These are phyloP conservation scores for Corythornis madagascariensis DNA, from an alignment of 2,113 vertebrate species.

Conservation along the genomic window DNA sequence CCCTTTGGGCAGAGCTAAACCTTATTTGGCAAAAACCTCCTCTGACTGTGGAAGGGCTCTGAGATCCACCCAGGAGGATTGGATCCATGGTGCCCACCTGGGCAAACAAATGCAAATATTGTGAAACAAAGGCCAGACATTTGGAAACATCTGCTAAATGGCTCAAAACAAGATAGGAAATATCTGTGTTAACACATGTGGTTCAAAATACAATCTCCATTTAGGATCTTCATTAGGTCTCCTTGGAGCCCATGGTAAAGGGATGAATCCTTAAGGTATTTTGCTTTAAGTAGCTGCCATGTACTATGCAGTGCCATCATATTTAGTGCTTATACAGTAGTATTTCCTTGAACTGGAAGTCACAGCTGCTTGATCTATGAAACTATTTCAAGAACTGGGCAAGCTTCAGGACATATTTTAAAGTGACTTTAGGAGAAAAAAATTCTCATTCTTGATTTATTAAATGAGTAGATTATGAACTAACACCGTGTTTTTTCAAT, in stretches of 20 bases:
- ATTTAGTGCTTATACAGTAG: neutral
- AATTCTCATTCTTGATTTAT: neutral
- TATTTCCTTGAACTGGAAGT: neutral
- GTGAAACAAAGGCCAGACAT: neutral
- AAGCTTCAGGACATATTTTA: neutral
- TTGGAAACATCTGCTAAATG: neutral
- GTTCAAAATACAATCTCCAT: neutral
- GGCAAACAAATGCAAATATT: rapidly evolving
- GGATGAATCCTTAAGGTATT: neutral
- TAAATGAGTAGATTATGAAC: neutral
- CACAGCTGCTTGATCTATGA: neutral
- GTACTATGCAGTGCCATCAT: neutral
- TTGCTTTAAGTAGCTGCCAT: neutral
- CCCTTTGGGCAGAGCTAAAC: neutral
- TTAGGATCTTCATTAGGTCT: neutral
- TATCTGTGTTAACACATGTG: neutral
- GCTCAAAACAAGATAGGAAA: neutral
- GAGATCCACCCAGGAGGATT: neutral
- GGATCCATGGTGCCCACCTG: neutral
- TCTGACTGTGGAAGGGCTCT: neutral
- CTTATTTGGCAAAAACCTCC: neutral
- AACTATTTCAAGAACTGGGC: neutral
- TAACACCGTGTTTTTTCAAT: neutral
- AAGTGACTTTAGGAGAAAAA: too few species aligned
- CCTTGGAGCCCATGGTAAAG: neutral